Conservation (phyloP, 2,888 invertebrate genomes). For the Amitus sp. region DNA sequence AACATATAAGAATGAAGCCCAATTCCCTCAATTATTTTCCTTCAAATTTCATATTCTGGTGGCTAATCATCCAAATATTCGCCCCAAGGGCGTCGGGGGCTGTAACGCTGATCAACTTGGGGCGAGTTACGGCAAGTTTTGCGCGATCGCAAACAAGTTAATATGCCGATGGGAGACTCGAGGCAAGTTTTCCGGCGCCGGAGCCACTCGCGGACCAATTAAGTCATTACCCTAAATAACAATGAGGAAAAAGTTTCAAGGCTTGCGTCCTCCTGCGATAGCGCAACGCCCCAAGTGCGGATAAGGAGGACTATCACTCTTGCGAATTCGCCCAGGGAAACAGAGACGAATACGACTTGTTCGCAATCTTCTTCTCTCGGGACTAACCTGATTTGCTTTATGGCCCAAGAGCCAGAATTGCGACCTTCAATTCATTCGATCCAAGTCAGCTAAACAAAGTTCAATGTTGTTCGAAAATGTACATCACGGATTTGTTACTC, state of each 20-base stretch:
- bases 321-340: constrained; percentile 25
- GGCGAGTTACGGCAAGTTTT: constrained; percentile 36
- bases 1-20: too few relatives aligned
- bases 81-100: constrained; percentile 1
- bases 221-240: constrained; percentile 5
- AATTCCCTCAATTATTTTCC: too few relatives aligned
- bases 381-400: constrained; percentile 32
- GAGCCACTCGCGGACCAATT: background rate
- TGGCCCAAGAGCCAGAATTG: constrained; percentile 15
- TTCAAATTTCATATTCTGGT: too few relatives aligned
- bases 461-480: too few relatives aligned
- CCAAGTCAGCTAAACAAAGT: too few relatives aligned
- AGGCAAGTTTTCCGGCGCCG: constrained; percentile 21
- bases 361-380: too few relatives aligned
- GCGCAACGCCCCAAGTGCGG: background rate
- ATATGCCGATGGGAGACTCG: constrained; percentile 39
- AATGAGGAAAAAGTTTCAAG: background rate
- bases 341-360: constrained; percentile 5
- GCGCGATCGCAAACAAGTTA: constrained; percentile 40
- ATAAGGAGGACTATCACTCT: constrained; percentile 26
- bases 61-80: too few relatives aligned
- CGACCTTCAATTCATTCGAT: constrained; percentile 21
- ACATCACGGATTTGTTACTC: too few relatives aligned
- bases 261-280: background rate
- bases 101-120: constrained; percentile 38